Evolutionary conservation across 1,140 invertebrate species (phyloP), one percentile per base, ranked within the genome.

Genomic region (Trichomalopsis sarcophagae): DNA sequence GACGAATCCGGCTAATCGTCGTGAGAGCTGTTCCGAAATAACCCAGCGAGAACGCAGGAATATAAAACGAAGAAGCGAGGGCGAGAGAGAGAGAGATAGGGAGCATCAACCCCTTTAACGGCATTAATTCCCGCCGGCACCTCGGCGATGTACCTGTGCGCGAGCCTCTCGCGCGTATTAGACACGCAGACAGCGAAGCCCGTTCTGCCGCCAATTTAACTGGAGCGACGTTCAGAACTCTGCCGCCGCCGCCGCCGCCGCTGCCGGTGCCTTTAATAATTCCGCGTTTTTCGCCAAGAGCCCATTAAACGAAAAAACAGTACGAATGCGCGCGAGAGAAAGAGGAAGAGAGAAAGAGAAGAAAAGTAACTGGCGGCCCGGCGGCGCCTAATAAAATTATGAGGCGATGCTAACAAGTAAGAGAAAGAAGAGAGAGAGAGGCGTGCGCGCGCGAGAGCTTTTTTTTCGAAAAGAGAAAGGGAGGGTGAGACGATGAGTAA

Each of bases 341-440:
- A 84, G 40, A 80, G 74, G 66, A 17, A 33, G 62, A 86, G 77
- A 83, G 81, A 50, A 68, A 78, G 71, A 81, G 80, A 47, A 68
- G 47, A 73, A 79, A 71, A 68, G 69, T 73, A 36, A 21, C 27
- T 30, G 33, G 50, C 40, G 55, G 50, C 47, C n/a, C n/a, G 76
- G 11, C 27, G 69, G 69, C 78, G 69, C 84, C 84, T 85, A 84
- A 84, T 84, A 84, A 84, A 84, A 84, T 84, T 84, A 84, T 84
- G 76, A 84, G 83, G 71, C 77, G 50, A 55, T 30, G 71, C 82
- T 78, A 78, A 81, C 50, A 85, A 82, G 55, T 76, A 47, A 4
- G 47, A 76, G 69, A 82, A 81, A 68, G 68, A 33, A 84, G 5
- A 79, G 47, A 82, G 40, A 74, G 47, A 82, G 82, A 40, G 77